Conservation (phyloP, 53 echinoderm and acorn worm genomes). For the Patiria pectinifera region DNA sequence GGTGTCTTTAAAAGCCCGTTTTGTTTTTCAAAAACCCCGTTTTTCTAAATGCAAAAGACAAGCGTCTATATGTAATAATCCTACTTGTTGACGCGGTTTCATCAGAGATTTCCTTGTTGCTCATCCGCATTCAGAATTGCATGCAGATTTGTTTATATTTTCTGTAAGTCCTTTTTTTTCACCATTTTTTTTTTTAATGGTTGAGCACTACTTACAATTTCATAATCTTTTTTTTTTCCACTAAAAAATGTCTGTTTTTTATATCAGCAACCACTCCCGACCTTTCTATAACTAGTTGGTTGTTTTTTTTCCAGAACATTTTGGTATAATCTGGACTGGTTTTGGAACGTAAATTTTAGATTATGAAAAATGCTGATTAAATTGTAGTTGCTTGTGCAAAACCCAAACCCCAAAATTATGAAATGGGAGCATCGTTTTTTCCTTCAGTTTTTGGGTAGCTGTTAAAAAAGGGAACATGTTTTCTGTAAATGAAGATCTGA, state of each 20-base stretch:
- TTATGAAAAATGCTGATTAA: background rate
- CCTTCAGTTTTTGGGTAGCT: no score
- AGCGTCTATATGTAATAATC: background rate
- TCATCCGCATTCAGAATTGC: slow-evolving; percentile 53
- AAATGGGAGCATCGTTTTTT: no score
- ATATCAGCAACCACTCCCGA: background rate
- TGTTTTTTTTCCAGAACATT: no score
- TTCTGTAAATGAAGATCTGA: no score
- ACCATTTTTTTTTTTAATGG: background rate
- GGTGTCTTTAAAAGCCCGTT: background rate
- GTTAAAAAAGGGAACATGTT: no score
- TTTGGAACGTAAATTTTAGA: background rate
- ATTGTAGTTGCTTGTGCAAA: no score
- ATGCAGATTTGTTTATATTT: background rate
- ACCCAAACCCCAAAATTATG: no score
- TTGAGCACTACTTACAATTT: background rate
- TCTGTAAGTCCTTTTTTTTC: background rate
- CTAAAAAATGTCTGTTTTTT: background rate
- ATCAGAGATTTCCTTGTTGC: background rate
- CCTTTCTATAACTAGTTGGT: background rate
- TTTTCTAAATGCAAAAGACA: background rate
- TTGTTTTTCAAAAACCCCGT: background rate
- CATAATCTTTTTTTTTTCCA: background rate
- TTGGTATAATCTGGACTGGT: background rate
- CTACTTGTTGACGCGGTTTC: background rate